Evolutionary conservation across 2,113 vertebrate species (phyloP).

Genomic region (Chamaea fasciata): DNA sequence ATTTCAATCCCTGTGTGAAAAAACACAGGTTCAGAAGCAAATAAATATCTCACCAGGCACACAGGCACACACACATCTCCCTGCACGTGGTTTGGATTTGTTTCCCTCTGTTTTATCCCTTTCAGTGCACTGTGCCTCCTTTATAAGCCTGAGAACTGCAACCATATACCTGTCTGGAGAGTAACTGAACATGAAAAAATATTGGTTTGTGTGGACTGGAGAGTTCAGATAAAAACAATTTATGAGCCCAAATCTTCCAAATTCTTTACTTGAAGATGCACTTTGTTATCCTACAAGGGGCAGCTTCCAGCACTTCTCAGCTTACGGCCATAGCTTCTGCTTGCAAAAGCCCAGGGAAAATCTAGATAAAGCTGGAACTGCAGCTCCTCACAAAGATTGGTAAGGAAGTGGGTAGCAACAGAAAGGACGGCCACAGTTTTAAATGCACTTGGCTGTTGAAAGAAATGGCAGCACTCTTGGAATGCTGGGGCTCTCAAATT

Average conservation of each 20-base stretch:
- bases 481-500: background rate
- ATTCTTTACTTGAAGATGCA: conserved; percentile 59
- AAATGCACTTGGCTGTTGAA: background rate
- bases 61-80: background rate
- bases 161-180: conserved; percentile 59
- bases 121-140: background rate
- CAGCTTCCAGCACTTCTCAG: conserved; percentile 24
- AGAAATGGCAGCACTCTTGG: background rate
- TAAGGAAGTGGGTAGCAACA: background rate
- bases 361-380: conserved; percentile 31
- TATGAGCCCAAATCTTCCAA: conserved; percentile 57
- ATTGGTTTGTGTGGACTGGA: conserved; percentile 40
- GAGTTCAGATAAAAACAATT: conserved; percentile 67
- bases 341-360: conserved; percentile 43
- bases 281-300: conserved; percentile 53
- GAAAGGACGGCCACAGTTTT: background rate
- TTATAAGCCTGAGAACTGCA: conserved; percentile 30
- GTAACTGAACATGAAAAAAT: conserved; percentile 65
- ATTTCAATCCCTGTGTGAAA: background rate
- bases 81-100: conserved; percentile 35
- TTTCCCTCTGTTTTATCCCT: conserved; percentile 9
- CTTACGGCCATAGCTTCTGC: conserved; percentile 43
- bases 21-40: background rate
- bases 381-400: background rate
- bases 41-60: conserved; percentile 8